Conservation (phyloP, 2,888 invertebrate species). For the Uropetala carovei region DNA sequence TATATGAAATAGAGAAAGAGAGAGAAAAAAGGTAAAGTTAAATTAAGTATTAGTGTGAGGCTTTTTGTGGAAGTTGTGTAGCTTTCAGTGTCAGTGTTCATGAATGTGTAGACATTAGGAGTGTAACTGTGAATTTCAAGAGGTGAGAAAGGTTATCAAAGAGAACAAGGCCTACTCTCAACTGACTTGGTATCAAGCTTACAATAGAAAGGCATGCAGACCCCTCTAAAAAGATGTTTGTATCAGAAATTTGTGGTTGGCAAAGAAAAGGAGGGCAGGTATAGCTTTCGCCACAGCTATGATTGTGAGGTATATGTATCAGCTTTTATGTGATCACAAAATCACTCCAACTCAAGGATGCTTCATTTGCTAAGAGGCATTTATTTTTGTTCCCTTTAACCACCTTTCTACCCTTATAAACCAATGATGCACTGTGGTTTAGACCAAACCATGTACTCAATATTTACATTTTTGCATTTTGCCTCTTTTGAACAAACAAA, state of each 20-base stretch:
- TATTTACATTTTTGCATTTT: conserved; percentile 60
- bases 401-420: conserved; percentile 62
- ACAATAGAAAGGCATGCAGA: background rate
- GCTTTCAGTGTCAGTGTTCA: conserved; percentile 36
- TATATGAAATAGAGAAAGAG: conserved; percentile 57
- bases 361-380: conserved; percentile 55
- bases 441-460: conserved; percentile 9
- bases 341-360: conserved; percentile 56
- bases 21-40: conserved; percentile 58
- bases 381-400: conserved; percentile 63
- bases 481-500: conserved; percentile 56
- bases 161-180: conserved; percentile 58
- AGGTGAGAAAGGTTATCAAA: conserved; percentile 63
- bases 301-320: conserved; percentile 57
- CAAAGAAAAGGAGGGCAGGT: conserved; percentile 41
- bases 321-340: conserved; percentile 43
- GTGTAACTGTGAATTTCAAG: conserved; percentile 44
- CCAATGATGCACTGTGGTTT: conserved; percentile 62
- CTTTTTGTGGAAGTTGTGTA: conserved; percentile 41
- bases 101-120: conserved; percentile 44
- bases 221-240: conserved; percentile 28
- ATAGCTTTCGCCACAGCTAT: conserved; percentile 34
- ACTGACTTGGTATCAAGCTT: conserved; percentile 41
- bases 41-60: conserved; percentile 53
- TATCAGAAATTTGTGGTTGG: background rate